Evolutionary conservation across 2,888 invertebrate species (phyloP).

Genomic region (Prosapia bicincta): DNA sequence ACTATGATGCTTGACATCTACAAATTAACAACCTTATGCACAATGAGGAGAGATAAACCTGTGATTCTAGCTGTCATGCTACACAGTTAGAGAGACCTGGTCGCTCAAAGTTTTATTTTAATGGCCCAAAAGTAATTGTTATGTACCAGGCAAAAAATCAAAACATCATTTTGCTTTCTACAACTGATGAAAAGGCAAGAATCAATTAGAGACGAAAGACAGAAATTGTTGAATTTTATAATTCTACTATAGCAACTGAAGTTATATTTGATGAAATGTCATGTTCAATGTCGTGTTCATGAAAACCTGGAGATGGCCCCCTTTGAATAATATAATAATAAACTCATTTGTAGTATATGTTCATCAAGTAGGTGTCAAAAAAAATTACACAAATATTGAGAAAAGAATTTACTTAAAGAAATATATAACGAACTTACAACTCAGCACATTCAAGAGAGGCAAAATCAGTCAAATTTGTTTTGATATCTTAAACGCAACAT

Average conservation of each 20-base stretch:
- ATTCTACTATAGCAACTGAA: not conserved
- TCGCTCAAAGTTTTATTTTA: not conserved
- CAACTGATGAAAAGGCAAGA: too few species aligned
- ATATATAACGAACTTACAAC: not conserved
- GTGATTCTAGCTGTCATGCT: constrained; percentile 8
- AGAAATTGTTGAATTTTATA: constrained; percentile 4
- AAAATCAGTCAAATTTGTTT: too few species aligned
- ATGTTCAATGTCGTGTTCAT: constrained; percentile 8
- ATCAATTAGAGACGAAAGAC: constrained; percentile 8
- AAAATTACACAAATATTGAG: not conserved
- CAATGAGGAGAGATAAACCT: constrained; percentile 14
- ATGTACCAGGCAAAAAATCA: constrained; percentile 1
- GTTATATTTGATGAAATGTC: constrained; percentile 10
- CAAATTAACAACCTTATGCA: constrained; percentile 9
- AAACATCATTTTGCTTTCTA: constrained; percentile 4
- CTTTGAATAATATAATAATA: constrained; percentile 7
- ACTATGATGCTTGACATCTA: not conserved
- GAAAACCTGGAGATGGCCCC: constrained; percentile 10
- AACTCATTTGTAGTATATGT: constrained; percentile 24
- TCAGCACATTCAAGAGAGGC: too few species aligned
- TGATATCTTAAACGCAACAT: too few species aligned
- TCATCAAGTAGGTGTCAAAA: not conserved
- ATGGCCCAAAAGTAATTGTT: constrained; percentile 4
- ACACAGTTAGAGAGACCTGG: not conserved
- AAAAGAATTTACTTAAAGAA: not conserved